These are phyloP conservation scores for Nibea albiflora DNA, from an alignment of 2,113 vertebrate species.

Conservation along the genomic window DNA sequence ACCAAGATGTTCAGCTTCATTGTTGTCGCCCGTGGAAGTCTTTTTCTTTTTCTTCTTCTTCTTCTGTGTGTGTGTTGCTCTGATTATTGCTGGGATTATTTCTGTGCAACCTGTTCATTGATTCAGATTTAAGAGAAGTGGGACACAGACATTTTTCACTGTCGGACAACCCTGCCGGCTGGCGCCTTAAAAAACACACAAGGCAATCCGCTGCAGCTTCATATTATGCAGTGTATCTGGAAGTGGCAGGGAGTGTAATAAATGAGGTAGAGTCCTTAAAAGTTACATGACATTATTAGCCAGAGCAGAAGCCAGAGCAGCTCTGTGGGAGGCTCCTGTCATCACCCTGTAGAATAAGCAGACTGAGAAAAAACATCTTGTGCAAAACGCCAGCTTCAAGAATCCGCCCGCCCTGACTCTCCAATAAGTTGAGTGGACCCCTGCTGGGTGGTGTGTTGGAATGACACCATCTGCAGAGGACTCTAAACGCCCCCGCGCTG, in stretches of 20 bases:
- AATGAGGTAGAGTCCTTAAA: not conserved
- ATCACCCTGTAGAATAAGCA: slow-evolving; percentile 37
- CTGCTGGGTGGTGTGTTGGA: slow-evolving; percentile 44
- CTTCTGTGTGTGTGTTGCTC: no score
- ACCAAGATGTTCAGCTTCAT: no score
- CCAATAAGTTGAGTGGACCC: slow-evolving; percentile 55
- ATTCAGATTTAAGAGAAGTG: no score
- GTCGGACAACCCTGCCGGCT: no score
- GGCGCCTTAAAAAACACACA: not conserved
- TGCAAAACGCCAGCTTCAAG: slow-evolving; percentile 33
- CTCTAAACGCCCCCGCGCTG: slow-evolving; percentile 52
- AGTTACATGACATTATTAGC: not conserved
- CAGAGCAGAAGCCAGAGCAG: slow-evolving; percentile 3
- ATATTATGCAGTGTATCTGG: not conserved
- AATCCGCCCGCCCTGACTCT: slow-evolving; percentile 44
- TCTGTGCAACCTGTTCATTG: no score
- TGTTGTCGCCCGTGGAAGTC: no score
- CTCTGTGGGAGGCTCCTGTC: slow-evolving; percentile 43
- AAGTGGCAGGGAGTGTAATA: not conserved
- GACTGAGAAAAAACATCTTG: slow-evolving; percentile 56
- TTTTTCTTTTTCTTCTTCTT: no score
- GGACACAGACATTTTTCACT: no score
- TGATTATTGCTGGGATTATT: no score
- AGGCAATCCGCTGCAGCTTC: no score
- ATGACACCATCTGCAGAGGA: slow-evolving; percentile 58